phyloP scores from a whole-genome alignment of 1,140 invertebrate species.

The Macrosteles quadrilineatus region DNA sequence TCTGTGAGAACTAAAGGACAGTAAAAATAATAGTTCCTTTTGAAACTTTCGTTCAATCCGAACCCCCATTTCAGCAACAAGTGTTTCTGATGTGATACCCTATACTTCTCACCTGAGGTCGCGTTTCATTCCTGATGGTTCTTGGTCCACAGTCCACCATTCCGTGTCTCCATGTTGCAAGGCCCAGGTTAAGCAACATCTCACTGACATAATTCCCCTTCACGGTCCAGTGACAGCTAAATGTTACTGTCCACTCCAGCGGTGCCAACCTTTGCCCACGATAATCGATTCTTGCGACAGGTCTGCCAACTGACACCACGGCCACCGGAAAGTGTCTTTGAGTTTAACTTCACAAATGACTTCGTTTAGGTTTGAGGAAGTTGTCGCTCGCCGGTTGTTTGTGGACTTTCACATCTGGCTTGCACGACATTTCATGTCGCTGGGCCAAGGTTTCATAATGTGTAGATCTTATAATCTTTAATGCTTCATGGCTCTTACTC shows the following conservation, averaged over 20 bases:
- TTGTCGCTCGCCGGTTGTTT: no score
- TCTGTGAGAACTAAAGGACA: no score
- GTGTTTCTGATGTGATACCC: not conserved
- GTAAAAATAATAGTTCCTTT: not conserved
- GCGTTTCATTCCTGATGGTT: not conserved
- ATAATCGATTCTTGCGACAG: not conserved
- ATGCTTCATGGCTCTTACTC: no score
- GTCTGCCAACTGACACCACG: no score
- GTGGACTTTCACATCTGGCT: no score
- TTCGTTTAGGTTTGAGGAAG: no score
- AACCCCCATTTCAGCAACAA: not conserved
- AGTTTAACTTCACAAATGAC: no score
- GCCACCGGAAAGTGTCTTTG: no score
- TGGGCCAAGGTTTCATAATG: no score
- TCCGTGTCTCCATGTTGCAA: not conserved
- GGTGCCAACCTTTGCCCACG: not conserved
- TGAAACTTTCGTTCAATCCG: not conserved
- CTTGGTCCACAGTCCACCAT: not conserved
- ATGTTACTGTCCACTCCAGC: not conserved
- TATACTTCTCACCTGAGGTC: not conserved
- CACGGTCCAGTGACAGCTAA: not conserved
- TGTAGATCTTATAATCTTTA: no score
- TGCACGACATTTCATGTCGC: no score
- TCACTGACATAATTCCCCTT: not conserved
- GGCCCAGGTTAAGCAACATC: not conserved